A percentile compares a stretch with the other conserved stretches of the same genome.
Conservation (phyloP, 2,113 vertebrate species). For the Anhinga anhinga region DNA sequence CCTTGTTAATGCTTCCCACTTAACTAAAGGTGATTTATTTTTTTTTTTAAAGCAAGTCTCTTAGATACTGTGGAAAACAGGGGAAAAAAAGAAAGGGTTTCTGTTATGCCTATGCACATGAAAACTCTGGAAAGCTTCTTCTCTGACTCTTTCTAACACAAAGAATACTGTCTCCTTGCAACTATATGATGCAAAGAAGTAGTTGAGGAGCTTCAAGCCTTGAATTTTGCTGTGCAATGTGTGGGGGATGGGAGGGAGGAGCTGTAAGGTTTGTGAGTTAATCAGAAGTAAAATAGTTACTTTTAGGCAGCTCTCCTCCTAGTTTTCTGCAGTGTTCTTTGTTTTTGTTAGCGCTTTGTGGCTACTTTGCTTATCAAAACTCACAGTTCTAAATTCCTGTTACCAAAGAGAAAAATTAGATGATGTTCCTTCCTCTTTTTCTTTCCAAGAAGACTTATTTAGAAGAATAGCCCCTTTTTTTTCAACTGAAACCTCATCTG, state of each 20-base stretch:
- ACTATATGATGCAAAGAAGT: background rate
- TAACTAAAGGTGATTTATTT: background rate
- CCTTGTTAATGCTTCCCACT: conserved; percentile 35
- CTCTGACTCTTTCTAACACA: background rate
- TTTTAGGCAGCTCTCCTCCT: background rate
- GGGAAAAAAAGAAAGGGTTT: background rate
- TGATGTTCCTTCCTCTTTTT: background rate
- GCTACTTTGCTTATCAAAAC: background rate
- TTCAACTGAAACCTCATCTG: background rate
- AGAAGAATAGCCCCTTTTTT: background rate
- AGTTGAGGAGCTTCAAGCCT: background rate
- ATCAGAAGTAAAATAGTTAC: background rate
- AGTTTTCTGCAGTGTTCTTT: background rate
- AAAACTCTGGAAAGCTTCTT: background rate
- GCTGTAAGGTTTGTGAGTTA: background rate
- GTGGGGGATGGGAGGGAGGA: background rate
- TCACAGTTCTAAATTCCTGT: background rate
- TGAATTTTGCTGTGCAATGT: background rate
- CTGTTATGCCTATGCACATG: fast-evolving
- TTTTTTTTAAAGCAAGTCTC: background rate
- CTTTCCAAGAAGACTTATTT: background rate
- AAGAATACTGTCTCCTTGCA: background rate
- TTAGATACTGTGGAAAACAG: background rate
- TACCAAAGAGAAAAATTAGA: background rate
- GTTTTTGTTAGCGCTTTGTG: background rate